Base-by-base conservation (phyloP, 2,113 vertebrate genomes). In the Chloroceryle aenea region DNA sequence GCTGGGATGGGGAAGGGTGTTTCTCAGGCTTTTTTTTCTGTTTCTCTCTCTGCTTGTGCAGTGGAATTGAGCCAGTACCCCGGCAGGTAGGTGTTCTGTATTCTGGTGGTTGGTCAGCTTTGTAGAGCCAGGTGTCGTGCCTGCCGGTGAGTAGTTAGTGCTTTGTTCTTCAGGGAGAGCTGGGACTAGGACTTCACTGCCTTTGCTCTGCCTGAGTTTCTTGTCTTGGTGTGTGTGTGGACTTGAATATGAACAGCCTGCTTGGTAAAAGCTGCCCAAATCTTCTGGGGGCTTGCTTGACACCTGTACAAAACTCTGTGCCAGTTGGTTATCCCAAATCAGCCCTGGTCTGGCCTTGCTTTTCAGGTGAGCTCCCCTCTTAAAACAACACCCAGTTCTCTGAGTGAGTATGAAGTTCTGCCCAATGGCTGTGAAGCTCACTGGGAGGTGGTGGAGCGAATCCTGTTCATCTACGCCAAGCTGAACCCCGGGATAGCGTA, bases 391-490 rank as follows among this genome's bases (percentile, higher is more conserved):
- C 85, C 99, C 2, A 98, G 98, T 42, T 98, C 99, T 7, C 97
- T 99, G 36, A 99, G 98, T 0, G 99, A 99, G 68, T 99, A 99
- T 0, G 98, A 99, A 74, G 98, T 99, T 71, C 97, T 99, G 77
- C 99, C 99, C 90, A 99, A 97, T 0, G 99, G 99, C 86, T 99
- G 98, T 0, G 99, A 99, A 83, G 99, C 99, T 17, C 99, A 99
- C 97, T 99, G 99, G 99, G 99, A 99, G 79, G 99, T 99, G 95
- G 99, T 99, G 85, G 99, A 99, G 95, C 95, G 99, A 5, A 99
- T 99, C 97, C 98, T 99, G 45, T 99, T 99, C 98, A 99, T 99
- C 98, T 99, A 99, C 0, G 99, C 99, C 95, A 99, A 99, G 97
- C 99, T 99, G 96, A 99, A 99, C 95, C 99, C 99, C 0, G 99